Percentiles rank a stretch among this genome's conserved stretches.
Conservation (phyloP, 1,140 invertebrate species). For the Brachystomella parvula region DNA sequence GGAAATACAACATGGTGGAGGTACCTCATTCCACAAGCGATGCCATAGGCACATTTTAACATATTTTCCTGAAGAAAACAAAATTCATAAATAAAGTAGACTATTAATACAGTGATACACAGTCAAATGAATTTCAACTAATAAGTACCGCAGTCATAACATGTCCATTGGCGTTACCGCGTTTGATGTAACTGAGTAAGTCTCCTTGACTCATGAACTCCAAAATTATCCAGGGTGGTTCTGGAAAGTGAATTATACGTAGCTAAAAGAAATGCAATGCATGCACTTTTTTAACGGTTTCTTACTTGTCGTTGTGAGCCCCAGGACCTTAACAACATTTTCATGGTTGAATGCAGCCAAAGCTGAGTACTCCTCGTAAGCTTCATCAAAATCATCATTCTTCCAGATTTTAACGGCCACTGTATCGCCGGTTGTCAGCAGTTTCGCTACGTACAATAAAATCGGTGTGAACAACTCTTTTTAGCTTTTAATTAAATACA, state of each 20-base stretch:
- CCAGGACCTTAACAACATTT: background rate
- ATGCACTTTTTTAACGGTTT: background rate
- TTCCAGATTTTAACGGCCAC: background rate
- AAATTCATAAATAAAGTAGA: background rate
- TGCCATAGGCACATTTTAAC: constrained; percentile 1
- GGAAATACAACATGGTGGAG: background rate
- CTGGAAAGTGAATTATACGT: background rate
- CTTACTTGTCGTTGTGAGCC: background rate
- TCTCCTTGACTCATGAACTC: background rate
- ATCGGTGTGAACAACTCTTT: background rate
- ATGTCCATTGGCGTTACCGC: background rate
- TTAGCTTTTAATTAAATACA: background rate
- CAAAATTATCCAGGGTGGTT: background rate
- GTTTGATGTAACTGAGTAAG: background rate
- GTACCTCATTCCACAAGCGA: constrained; percentile 8
- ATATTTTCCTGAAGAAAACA: background rate
- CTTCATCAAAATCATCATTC: background rate
- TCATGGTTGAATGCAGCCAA: background rate
- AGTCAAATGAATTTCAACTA: background rate
- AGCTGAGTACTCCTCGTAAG: background rate
- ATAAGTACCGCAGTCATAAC: background rate
- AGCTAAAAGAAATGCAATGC: background rate
- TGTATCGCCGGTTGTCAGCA: background rate
- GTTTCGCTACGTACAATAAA: background rate
- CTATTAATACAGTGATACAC: background rate